Evolutionary conservation across 2,888 invertebrate genomes (phyloP), one percentile per base, ranked within the genome.

Genomic region (Polydrusus cervinus): DNA sequence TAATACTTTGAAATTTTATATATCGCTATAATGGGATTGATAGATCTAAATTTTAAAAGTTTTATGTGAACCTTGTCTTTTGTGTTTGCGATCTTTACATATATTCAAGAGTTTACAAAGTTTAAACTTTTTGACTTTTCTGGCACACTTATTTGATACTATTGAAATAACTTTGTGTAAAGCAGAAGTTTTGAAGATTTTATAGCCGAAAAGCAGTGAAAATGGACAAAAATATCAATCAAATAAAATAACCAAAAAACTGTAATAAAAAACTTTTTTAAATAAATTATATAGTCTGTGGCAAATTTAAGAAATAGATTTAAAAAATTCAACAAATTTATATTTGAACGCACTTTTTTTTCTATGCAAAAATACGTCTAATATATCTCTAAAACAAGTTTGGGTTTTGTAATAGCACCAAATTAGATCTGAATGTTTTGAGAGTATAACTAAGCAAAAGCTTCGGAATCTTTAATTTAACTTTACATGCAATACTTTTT

Each of bases 31-130:
- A 74, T 74, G 68, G 74, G 47, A 68, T 62, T 74, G 74, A 74
- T 64, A 68, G 68, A 74, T 74, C 69, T 53, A 64, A 73, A 73
- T 68, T 73, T 68, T 53, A 47, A 67, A 74, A 74, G 62, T 74
- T 68, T 73, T 61, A 74, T 62, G 61, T 62, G 64, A 64, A 73
- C 68, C 51, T 67, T 57, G 49, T 72, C 66, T 6, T 72, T 60
- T 74, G 53, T 68, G 55, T 74, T 74, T 62, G 51, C 68, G 55
- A 64, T 74, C 64, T 62, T 69, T 74, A 69, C 74, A 74, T 74
- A 69, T 45, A 74, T 68, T 66, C 38, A 11, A 18, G 10, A 66
- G 53, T 66, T 74, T 55, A 18, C 64, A 61, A 38, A 73, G 51
- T 67, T 66, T 60, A 55, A 73, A 67, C 68, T 73, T 68, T 67